Base-by-base conservation (phyloP, 2,797 vertebrate genomes). In the Acipenser ruthenus region DNA sequence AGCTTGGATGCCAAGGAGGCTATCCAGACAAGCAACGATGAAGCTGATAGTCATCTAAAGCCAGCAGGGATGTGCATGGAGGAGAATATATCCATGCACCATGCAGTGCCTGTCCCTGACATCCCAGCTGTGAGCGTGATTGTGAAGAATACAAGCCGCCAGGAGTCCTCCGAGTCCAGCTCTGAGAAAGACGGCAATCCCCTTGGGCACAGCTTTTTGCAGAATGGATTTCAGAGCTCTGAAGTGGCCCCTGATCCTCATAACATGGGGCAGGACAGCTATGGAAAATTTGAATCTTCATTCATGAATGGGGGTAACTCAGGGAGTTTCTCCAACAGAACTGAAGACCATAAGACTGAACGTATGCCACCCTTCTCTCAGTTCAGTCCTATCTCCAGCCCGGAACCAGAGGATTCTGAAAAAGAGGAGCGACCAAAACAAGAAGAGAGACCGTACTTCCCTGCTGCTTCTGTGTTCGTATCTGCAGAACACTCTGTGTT, bases 1-100 rank as follows among this genome's bases (percentile, higher is more conserved):
- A 93, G 95, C 78, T 88, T 99, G 47, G 96, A 97, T 74, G 91
- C 93, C 74, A 99, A 99, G 83, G 96, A 98, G 82, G 84, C 91
- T 73, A 93, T 93, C 71, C 93, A 94, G 1, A 88, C 90, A 4
- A 77, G 85, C 69, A 92, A 92, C 1, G 94, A 97, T 77, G 95
- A 97, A 68, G 75, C 78, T 1, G 93, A 95, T 68, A 85, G 84
- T 71, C 92, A 93, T 63, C 84, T 94, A 48, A 98, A 96, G 71
- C 87, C 91, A 0, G 67, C 91, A 0, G 93, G 86, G 65, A 87
- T 96, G 68, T 93, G 94, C 74, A 83, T 95, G 47, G 94, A 94
- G 63, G 93, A 92, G 60, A 81, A 76, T 0, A 81, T 92, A 50
- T 76, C 93, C 69, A 75, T 84, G 68, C 82, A 88, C 68, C 92